Conservation (phyloP, 1,140 invertebrate genomes). For the Temnothorax longispinosus region DNA sequence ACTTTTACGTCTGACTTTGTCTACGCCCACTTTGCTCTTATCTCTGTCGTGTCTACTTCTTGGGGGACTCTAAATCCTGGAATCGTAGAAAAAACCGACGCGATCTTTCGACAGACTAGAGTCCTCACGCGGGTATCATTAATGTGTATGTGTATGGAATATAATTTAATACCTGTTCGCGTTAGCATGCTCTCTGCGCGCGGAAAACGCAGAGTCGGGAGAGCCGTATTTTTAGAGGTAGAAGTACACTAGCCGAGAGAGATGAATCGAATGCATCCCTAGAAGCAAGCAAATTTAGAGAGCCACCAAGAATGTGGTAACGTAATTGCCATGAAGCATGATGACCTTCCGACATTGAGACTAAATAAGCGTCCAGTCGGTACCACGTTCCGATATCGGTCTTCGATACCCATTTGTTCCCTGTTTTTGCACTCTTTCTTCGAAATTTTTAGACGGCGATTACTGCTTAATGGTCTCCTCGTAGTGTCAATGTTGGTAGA, state of each 20-base stretch:
- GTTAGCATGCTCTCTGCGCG: constrained; percentile 68
- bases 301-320: constrained; percentile 84
- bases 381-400: constrained; percentile 61
- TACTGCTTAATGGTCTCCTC: constrained; percentile 79
- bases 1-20: constrained; percentile 17
- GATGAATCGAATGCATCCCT: constrained; percentile 64
- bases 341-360: constrained; percentile 76
- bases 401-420: constrained; percentile 65
- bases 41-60: constrained; percentile 24
- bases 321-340: constrained; percentile 85
- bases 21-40: constrained; percentile 16
- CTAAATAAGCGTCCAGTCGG: constrained; percentile 66
- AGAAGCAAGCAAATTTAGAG: constrained; percentile 81
- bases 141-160: constrained; percentile 33
- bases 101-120: constrained; percentile 10
- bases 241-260: neutral
- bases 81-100: constrained; percentile 1
- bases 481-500: constrained; percentile 81
- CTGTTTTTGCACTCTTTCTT: constrained; percentile 67
- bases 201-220: constrained; percentile 9
- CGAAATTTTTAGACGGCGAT: constrained; percentile 73
- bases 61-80: neutral
- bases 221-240: constrained; percentile 9
- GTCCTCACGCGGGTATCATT: constrained; percentile 5
- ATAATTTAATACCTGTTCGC: constrained; percentile 50